Percentiles rank a stretch among this genome's conserved stretches.
These are phyloP conservation scores for Drosophila ezoana DNA, from an alignment of 2,888 invertebrate species.

Conservation along the genomic window DNA sequence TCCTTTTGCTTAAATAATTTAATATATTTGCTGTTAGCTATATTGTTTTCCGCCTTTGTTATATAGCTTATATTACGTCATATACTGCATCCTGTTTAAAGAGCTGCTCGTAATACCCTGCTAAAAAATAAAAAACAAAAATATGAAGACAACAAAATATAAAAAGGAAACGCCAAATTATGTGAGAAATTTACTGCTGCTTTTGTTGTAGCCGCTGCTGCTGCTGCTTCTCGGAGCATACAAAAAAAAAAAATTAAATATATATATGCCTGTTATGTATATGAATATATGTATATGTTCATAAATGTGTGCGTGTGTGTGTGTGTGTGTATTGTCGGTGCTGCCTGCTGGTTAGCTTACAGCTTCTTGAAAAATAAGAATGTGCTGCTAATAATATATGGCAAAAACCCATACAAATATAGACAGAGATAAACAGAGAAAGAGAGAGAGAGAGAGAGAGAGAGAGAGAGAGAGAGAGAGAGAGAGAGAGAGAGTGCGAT, in stretches of 20 bases:
- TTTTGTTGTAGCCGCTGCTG: slow-evolving; percentile 5
- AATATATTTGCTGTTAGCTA: too few species aligned
- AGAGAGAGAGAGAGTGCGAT: neutral
- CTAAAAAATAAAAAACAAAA: slow-evolving; percentile 17
- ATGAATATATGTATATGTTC: neutral
- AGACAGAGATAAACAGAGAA: too few species aligned
- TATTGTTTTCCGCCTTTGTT: neutral
- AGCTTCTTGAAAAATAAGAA: slow-evolving; percentile 5
- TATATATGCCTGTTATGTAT: neutral
- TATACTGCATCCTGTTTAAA: neutral
- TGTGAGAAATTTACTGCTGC: slow-evolving; percentile 60
- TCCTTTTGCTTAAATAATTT: too few species aligned
- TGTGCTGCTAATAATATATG: slow-evolving; percentile 17
- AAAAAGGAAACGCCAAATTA: slow-evolving; percentile 53
- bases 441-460: neutral
- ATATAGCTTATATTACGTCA: neutral
- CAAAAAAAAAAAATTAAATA: slow-evolving; percentile 12
- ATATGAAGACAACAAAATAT: slow-evolving; percentile 39
- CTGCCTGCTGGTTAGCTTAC: slow-evolving; percentile 14
- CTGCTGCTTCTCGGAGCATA: slow-evolving; percentile 14
- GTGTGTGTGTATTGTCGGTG: slow-evolving; percentile 7
- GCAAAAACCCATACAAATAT: neutral
- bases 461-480: neutral
- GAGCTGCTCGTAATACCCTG: slow-evolving; percentile 7
- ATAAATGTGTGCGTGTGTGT: neutral